Conservation (phyloP, 2,113 vertebrate genomes). For the Elaphurus davidianus region DNA sequence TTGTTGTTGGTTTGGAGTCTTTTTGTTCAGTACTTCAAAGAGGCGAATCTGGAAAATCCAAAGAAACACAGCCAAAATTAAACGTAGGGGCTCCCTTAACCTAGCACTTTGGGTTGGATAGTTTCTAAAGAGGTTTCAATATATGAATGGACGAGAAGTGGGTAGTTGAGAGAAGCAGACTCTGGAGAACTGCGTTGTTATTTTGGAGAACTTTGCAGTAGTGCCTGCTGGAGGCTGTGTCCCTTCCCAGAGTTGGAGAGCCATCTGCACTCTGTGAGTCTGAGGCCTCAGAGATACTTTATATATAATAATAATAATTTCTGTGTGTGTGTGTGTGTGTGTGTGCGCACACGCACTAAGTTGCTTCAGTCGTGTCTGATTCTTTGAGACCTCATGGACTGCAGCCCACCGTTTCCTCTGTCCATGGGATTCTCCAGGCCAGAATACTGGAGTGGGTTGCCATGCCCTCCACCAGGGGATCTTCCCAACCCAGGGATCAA, state of each 20-base stretch:
- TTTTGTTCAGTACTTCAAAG: neutral
- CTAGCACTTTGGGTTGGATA: neutral
- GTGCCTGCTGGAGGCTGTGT: neutral
- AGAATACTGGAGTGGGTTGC: neutral
- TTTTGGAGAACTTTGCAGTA: neutral
- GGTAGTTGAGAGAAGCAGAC: neutral
- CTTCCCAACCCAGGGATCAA: neutral
- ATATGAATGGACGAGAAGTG: conserved; percentile 7
- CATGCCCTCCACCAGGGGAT: neutral
- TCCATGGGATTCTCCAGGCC: neutral
- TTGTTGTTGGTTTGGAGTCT: conserved; percentile 19
- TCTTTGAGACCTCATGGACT: neutral
- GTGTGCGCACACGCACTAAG: rapidly evolving
- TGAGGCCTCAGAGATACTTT: neutral
- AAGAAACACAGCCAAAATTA: conserved; percentile 40
- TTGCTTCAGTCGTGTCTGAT: rapidly evolving
- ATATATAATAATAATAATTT: neutral
- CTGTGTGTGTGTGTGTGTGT: neutral
- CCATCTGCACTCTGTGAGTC: neutral
- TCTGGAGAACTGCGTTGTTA: neutral
- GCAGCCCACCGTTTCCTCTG: neutral
- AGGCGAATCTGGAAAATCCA: conserved; percentile 37
- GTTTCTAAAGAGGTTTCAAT: conserved; percentile 1
- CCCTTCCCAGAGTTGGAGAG: neutral
- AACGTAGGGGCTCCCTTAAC: conserved; percentile 30